Percentiles rank a stretch among this genome's conserved stretches.
phyloP scores from a whole-genome alignment of 2,113 vertebrate species.

The Tachysurus fulvidraco region DNA sequence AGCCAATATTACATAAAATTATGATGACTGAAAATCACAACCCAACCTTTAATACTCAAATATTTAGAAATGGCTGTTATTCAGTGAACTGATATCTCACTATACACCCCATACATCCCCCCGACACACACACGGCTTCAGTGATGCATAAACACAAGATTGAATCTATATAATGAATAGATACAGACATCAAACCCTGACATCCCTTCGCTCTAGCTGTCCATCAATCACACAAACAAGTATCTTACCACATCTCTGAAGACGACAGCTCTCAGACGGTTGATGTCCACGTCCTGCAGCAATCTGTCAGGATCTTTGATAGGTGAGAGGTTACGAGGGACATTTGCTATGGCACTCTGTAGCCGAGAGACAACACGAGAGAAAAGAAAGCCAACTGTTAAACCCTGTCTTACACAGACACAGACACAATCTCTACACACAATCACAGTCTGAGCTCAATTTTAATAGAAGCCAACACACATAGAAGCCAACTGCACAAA shows the following conservation, averaged over 20 bases:
- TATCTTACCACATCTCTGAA: constrained; percentile 96
- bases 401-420: not conserved
- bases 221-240: constrained; percentile 4
- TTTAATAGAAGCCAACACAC: not conserved
- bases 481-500: not conserved
- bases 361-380: constrained; percentile 51
- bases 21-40: not conserved
- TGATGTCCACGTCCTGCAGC: constrained; percentile 98
- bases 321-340: constrained; percentile 82
- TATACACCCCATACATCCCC: not conserved
- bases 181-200: not conserved
- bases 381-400: constrained; percentile 7
- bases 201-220: not conserved
- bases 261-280: constrained; percentile 94
- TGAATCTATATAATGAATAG: not conserved
- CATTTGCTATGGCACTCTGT: constrained; percentile 80
- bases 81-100: not conserved
- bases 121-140: not conserved
- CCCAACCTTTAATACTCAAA: not conserved
- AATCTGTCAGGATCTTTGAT: constrained; percentile 97
- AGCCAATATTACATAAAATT: not conserved
- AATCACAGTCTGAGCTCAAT: not conserved
- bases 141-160: not conserved
- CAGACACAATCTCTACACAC: not conserved
- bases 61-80: not conserved